phyloP scores from a whole-genome alignment of 2,113 vertebrate genomes.

The Uropsilus gracilis region DNA sequence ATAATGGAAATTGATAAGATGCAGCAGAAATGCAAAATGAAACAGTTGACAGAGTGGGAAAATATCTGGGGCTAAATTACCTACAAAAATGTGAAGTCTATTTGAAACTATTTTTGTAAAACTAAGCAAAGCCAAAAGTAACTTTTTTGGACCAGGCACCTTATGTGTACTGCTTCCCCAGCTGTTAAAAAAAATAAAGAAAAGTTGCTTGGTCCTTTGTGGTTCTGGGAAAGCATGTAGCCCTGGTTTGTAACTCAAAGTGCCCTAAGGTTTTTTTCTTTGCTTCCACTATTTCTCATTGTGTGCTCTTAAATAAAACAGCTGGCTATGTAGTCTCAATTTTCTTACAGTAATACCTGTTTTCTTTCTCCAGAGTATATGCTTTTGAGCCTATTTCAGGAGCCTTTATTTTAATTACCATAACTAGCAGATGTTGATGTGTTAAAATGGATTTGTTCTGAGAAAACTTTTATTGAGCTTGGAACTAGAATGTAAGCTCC shows the following conservation, averaged over 20 bases:
- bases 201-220: background rate
- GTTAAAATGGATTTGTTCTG: constrained; percentile 32
- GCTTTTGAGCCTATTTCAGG: background rate
- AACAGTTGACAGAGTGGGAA: constrained; percentile 15
- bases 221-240: background rate
- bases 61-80: constrained; percentile 32
- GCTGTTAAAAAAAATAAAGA: constrained; percentile 2
- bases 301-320: background rate
- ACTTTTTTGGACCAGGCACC: constrained; percentile 32
- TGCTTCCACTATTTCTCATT: background rate
- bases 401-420: constrained; percentile 35
- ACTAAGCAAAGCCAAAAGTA: constrained; percentile 43
- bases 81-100: background rate
- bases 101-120: constrained; percentile 62
- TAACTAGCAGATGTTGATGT: constrained; percentile 14
- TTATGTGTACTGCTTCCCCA: constrained; percentile 22
- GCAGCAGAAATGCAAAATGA: constrained; percentile 8
- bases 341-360: constrained; percentile 46
- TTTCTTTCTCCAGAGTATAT: constrained; percentile 1
- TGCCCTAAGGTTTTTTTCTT: background rate
- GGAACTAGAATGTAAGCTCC: constrained; percentile 17
- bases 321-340: background rate
- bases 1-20: background rate
- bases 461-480: constrained; percentile 41
- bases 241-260: background rate